Percentiles rank a stretch among this genome's conserved stretches.
Conservation (phyloP, 2,113 vertebrate species). For the Bostrychus sinensis region DNA sequence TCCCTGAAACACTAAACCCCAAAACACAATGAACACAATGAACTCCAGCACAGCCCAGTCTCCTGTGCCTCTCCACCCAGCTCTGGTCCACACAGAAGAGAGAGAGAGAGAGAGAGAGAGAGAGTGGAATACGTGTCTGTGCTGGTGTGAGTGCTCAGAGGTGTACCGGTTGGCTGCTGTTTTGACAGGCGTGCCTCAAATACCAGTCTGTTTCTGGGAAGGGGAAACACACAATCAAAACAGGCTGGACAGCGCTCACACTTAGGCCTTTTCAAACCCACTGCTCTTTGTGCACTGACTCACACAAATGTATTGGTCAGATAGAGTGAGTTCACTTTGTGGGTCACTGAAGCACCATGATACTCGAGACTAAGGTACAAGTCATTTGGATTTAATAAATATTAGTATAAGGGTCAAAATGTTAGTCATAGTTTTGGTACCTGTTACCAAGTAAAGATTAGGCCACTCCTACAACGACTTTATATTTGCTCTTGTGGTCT, state of each 20-base stretch:
- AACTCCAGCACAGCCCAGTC: conserved; percentile 24
- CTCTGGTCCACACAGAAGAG: conserved; percentile 25
- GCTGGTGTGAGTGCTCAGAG: conserved; percentile 19
- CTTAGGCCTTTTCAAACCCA: conserved; percentile 4
- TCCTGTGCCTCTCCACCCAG: conserved; percentile 16
- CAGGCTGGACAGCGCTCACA: conserved; percentile 27
- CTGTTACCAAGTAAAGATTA: not conserved
- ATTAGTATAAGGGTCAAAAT: not conserved
- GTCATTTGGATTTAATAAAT: not conserved
- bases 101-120: too few relatives aligned
- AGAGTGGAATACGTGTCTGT: conserved; percentile 3
- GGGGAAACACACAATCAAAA: conserved; percentile 42
- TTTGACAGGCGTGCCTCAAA: conserved; percentile 70
- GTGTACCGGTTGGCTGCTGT: conserved; percentile 60
- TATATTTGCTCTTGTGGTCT: too few relatives aligned
- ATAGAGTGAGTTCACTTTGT: conserved; percentile 5
- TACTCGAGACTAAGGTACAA: not conserved
- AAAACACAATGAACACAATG: conserved; percentile 8
- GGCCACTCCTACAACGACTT: too few relatives aligned
- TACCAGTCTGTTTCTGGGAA: conserved; percentile 57
- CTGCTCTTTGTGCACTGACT: conserved; percentile 6
- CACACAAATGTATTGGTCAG: not conserved
- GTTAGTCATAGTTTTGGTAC: not conserved
- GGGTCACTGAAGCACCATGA: conserved; percentile 1
- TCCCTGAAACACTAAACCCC: not conserved